Conservation (phyloP, 2,888 invertebrate genomes). For the Limnephilus auricula region DNA sequence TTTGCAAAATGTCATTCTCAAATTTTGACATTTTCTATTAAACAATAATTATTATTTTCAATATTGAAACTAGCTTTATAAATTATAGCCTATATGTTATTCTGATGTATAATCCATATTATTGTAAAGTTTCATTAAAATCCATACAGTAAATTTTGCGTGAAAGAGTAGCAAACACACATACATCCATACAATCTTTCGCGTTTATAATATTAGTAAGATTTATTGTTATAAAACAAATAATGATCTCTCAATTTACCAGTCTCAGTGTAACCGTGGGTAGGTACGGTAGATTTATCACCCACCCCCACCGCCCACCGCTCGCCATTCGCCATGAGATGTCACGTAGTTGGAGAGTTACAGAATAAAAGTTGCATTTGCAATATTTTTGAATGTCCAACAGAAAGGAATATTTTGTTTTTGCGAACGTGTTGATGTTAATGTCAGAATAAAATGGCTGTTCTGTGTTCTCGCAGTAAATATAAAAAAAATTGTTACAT, state of each 20-base stretch:
- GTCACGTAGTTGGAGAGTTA: slow-evolving; percentile 29
- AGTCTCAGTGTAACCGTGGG: not conserved
- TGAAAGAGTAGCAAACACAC: no score
- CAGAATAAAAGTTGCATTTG: slow-evolving; percentile 29
- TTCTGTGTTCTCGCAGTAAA: not conserved
- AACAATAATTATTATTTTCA: no score
- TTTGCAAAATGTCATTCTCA: no score
- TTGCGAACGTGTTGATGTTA: not conserved
- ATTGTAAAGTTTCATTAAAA: no score
- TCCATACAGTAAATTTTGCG: no score
- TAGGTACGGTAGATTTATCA: not conserved
- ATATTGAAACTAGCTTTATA: no score
- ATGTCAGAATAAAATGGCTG: not conserved
- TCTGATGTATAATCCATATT: no score
- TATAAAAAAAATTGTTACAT: not conserved
- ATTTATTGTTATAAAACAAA: not conserved
- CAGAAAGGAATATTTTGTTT: slow-evolving; percentile 9
- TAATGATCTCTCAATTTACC: no score
- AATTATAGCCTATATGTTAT: no score
- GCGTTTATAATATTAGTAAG: no score
- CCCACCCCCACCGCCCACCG: not conserved
- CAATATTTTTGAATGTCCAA: slow-evolving; percentile 24
- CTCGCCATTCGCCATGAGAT: not conserved
- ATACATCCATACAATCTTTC: no score
- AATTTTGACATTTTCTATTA: no score